phyloP scores from a whole-genome alignment of 2,113 vertebrate species.

The Fulica atra region DNA sequence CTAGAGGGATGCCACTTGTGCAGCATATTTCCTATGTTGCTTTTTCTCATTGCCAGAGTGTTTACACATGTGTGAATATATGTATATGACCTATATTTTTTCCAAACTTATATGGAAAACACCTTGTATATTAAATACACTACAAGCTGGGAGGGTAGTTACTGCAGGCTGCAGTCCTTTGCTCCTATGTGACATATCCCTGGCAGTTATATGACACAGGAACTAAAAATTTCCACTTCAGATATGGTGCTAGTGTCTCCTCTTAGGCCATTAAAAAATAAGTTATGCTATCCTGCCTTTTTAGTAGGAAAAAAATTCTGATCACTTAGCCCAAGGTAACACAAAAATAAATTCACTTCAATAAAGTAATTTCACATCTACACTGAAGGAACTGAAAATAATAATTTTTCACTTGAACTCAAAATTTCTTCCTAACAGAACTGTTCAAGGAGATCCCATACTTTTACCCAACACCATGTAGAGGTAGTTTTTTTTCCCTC shows the following conservation, averaged over 20 bases:
- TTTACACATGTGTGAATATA: neutral
- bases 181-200: neutral
- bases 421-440: neutral
- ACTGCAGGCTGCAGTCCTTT: neutral
- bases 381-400: neutral
- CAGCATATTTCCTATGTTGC: neutral
- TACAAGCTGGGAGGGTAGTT: neutral
- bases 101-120: neutral
- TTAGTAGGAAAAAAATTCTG: neutral
- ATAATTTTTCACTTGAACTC: neutral
- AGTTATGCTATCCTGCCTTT: neutral
- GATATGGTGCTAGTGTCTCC: neutral
- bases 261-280: neutral
- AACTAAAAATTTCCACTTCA: slow-evolving; percentile 8
- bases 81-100: neutral
- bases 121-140: neutral
- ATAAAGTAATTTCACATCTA: neutral
- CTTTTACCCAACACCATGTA: neutral
- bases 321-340: neutral
- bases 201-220: neutral
- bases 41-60: neutral
- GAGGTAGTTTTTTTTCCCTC: neutral
- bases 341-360: neutral
- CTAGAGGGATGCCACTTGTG: neutral
- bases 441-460: neutral